Conservation (phyloP, 2,888 invertebrate species). For the Parasteatoda lunata region DNA sequence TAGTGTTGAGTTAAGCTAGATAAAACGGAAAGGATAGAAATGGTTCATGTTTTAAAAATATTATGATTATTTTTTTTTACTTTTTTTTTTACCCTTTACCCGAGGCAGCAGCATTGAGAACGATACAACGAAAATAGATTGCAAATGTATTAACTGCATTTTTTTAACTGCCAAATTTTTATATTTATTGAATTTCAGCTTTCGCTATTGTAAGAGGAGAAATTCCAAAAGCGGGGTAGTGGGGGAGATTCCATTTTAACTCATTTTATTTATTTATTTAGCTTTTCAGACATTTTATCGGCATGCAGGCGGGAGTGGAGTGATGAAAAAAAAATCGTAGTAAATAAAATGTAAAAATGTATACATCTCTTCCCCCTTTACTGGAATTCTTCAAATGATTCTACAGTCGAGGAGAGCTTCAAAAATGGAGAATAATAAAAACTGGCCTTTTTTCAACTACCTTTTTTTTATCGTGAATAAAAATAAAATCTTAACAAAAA, state of each 20-base stretch:
- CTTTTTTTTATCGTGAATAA: slow-evolving; percentile 4
- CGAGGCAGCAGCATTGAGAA: background rate
- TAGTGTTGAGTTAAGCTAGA: too few relatives aligned
- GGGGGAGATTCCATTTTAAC: slow-evolving; percentile 26
- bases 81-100: slow-evolving; percentile 20
- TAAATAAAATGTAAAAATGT: slow-evolving; percentile 52
- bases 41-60: too few relatives aligned
- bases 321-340: background rate
- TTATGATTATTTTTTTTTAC: background rate
- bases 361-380: slow-evolving; percentile 8
- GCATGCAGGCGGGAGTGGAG: slow-evolving; percentile 27
- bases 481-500: background rate
- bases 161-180: background rate
- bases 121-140: slow-evolving; percentile 51
- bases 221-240: slow-evolving; percentile 9
- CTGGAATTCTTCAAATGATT: background rate
- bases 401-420: slow-evolving; percentile 13
- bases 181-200: slow-evolving; percentile 61
- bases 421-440: background rate
- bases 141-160: slow-evolving; percentile 60
- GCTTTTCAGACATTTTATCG: slow-evolving; percentile 44
- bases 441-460: background rate
- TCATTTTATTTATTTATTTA: slow-evolving; percentile 54
- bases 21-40: too few relatives aligned
- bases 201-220: slow-evolving; percentile 35